Conservation (phyloP, 2,113 vertebrate genomes). For the Syrrhaptes paradoxus region DNA sequence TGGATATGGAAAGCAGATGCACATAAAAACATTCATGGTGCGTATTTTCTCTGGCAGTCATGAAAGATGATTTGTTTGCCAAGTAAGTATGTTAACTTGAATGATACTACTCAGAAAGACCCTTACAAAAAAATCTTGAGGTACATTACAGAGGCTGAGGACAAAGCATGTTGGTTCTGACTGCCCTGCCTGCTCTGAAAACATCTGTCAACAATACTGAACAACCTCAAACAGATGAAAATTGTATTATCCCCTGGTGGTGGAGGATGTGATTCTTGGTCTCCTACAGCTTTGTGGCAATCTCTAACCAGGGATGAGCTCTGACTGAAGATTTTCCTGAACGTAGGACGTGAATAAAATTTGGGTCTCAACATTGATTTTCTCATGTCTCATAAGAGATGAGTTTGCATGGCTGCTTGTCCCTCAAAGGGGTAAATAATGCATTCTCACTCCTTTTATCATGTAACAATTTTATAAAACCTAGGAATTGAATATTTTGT, state of each 20-base stretch:
- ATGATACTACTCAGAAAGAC: fast-evolving
- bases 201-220: neutral
- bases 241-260: neutral
- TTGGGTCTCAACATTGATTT: neutral
- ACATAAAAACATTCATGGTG: neutral
- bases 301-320: neutral
- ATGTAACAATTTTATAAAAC: neutral
- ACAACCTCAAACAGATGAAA: neutral
- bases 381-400: neutral
- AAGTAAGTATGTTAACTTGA: neutral
- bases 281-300: neutral
- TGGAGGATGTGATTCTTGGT: neutral
- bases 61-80: neutral
- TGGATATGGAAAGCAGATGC: neutral
- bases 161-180: neutral
- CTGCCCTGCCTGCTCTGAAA: neutral
- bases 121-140: neutral
- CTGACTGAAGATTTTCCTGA: neutral
- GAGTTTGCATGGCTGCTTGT: neutral
- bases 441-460: neutral
- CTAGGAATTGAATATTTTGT: neutral
- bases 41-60: neutral
- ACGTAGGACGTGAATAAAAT: neutral
- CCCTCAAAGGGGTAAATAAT: neutral
- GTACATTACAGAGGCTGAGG: neutral